Conservation (phyloP, 2,797 vertebrate genomes). For the Oreochromis grahami region DNA sequence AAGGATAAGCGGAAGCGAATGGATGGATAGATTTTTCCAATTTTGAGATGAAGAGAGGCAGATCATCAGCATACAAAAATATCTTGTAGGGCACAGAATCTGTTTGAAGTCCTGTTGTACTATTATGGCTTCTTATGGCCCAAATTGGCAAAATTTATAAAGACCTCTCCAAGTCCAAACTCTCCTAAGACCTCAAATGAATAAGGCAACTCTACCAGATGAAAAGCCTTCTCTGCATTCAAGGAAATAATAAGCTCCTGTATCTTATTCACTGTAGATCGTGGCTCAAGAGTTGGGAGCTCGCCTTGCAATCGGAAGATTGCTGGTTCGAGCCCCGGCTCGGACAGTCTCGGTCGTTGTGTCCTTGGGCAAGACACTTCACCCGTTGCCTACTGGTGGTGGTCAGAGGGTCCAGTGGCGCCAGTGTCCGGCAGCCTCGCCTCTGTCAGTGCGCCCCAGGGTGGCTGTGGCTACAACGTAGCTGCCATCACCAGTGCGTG, state of each 20-base stretch:
- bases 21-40: not conserved
- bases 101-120: not conserved
- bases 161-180: not conserved
- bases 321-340: too few relatives aligned
- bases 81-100: not conserved
- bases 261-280: not conserved
- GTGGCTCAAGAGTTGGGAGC: too few relatives aligned
- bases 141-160: accelerated
- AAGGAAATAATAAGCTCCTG: accelerated
- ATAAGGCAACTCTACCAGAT: accelerated
- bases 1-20: too few relatives aligned
- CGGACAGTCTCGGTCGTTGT: too few relatives aligned
- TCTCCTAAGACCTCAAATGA: not conserved
- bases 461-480: too few relatives aligned
- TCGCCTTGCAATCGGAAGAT: too few relatives aligned
- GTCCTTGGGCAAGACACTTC: too few relatives aligned
- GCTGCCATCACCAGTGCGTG: too few relatives aligned
- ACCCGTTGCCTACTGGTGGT: too few relatives aligned
- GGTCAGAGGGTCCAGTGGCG: too few relatives aligned
- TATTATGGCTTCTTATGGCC: not conserved
- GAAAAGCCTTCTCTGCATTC: not conserved
- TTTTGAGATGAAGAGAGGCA: not conserved
- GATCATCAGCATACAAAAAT: not conserved
- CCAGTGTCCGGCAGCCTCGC: too few relatives aligned
- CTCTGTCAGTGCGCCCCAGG: too few relatives aligned